Evolutionary conservation across 2,888 invertebrate genomes (phyloP).

Genomic region (Buathra laborator): DNA sequence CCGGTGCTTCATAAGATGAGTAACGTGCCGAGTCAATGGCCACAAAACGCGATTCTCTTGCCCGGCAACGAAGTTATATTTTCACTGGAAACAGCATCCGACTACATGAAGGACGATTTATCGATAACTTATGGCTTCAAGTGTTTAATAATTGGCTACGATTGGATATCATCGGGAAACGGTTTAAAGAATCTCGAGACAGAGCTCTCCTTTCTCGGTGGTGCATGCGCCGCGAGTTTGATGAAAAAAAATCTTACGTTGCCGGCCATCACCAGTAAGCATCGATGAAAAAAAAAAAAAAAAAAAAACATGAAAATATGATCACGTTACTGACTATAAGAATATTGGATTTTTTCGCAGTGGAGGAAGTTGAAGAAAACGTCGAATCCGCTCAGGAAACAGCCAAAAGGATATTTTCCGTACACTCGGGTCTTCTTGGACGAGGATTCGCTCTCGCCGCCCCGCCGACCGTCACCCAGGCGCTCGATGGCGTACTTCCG

Average conservation of each 20-base stretch:
- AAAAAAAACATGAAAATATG: neutral
- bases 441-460: constrained; percentile 96
- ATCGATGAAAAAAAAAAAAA: neutral
- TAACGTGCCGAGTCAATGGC: constrained; percentile 91
- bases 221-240: constrained; percentile 95
- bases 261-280: constrained; percentile 87
- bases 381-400: constrained; percentile 90
- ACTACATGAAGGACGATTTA: constrained; percentile 96
- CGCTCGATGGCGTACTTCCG: constrained; percentile 94
- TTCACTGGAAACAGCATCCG: constrained; percentile 97
- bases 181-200: constrained; percentile 92
- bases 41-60: constrained; percentile 93
- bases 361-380: constrained; percentile 90
- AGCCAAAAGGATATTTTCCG: constrained; percentile 85
- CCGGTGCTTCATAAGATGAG: constrained; percentile 89
- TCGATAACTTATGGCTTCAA: constrained; percentile 93
- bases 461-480: constrained; percentile 95
- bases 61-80: constrained; percentile 97
- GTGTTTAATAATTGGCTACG: constrained; percentile 93
- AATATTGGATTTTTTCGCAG: constrained; percentile 78
- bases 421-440: constrained; percentile 92
- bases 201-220: constrained; percentile 95
- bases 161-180: constrained; percentile 88
- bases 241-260: constrained; percentile 93
- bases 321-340: neutral